These are phyloP conservation scores for Apus apus DNA, from an alignment of 2,113 vertebrate species.

Conservation along the genomic window DNA sequence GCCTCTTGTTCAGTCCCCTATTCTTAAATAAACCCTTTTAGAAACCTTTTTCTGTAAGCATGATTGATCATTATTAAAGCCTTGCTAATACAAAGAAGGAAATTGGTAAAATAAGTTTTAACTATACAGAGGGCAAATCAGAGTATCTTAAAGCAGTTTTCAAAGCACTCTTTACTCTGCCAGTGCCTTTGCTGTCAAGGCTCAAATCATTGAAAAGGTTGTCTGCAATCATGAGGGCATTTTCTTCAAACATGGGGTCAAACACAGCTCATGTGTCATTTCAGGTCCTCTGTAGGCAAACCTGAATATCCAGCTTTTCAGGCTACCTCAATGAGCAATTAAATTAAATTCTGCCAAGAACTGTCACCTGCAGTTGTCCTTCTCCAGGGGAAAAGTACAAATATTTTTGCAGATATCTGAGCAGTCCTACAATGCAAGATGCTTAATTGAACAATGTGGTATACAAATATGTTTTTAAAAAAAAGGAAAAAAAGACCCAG, in stretches of 20 bases:
- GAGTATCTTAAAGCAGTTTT: neutral
- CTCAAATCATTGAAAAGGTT: neutral
- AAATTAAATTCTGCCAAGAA: neutral
- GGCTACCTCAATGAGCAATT: neutral
- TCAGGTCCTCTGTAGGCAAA: conserved; percentile 4
- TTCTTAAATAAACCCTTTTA: neutral
- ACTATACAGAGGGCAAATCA: neutral
- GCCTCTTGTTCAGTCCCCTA: neutral
- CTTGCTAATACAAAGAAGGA: neutral
- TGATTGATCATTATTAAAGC: neutral
- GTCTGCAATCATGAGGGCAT: neutral
- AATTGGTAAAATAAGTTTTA: neutral
- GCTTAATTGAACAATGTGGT: neutral
- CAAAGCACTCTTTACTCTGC: neutral
- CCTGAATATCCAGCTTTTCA: conserved; percentile 24
- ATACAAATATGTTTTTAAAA: neutral
- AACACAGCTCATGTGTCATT: neutral
- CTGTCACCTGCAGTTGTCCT: neutral
- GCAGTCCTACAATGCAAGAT: neutral
- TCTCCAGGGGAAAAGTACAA: neutral
- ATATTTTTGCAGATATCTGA: neutral
- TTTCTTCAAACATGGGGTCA: neutral
- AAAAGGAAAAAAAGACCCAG: no score
- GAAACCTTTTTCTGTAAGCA: neutral
- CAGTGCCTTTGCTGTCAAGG: neutral